Evolutionary conservation across 2,113 vertebrate species (phyloP).

Genomic region (Galeopterus variegatus): DNA sequence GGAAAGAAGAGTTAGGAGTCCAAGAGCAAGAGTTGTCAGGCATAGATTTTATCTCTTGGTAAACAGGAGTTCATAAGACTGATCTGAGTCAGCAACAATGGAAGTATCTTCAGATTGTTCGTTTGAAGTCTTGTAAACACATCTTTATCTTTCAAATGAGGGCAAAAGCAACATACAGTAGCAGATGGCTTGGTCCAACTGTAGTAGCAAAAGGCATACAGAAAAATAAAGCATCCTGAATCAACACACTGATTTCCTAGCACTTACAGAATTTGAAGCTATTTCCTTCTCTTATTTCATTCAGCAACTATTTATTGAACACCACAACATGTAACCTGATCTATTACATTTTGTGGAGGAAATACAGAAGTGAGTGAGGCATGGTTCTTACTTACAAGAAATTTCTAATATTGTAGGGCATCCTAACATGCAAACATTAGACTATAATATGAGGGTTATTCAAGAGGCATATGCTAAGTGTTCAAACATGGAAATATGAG

Average conservation of each 20-base stretch:
- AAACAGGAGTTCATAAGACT: background rate
- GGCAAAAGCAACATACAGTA: background rate
- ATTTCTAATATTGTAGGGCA: slow-evolving; percentile 59
- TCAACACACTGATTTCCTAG: slow-evolving; percentile 52
- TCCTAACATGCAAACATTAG: background rate
- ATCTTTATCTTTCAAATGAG: background rate
- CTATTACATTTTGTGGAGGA: slow-evolving; percentile 73
- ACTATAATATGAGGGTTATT: background rate
- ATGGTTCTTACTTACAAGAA: slow-evolving; percentile 45
- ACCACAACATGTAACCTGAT: slow-evolving; percentile 53
- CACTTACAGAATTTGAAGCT: slow-evolving; percentile 72
- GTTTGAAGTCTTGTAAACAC: background rate
- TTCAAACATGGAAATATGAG: background rate
- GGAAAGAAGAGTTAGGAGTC: background rate
- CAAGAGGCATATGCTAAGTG: background rate
- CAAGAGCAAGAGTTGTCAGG: background rate
- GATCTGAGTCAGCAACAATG: background rate
- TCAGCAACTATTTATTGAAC: slow-evolving; percentile 73
- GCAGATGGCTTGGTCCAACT: background rate
- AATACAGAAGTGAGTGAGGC: slow-evolving; percentile 38
- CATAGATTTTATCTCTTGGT: background rate
- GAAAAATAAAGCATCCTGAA: slow-evolving; percentile 28
- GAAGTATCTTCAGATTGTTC: background rate
- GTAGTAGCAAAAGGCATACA: background rate
- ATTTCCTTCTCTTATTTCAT: slow-evolving; percentile 82